Percentiles rank a stretch among this genome's conserved stretches.
Evolutionary conservation across 2,797 vertebrate species (phyloP).

Genomic region (Diplodus sargus): DNA sequence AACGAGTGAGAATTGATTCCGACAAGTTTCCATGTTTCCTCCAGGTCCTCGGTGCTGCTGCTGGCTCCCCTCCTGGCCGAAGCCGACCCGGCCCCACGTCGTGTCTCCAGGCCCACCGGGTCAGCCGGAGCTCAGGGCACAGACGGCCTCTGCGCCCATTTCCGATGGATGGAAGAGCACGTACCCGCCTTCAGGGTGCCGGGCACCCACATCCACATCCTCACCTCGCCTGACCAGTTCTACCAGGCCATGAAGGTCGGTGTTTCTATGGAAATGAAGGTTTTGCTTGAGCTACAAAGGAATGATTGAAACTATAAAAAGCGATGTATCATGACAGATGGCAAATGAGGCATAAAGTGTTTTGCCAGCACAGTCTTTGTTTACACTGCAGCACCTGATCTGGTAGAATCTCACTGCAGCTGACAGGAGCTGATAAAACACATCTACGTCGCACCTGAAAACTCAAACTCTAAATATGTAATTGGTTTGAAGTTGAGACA

Average conservation of each 20-base stretch:
- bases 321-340: neutral
- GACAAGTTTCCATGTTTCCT: neutral
- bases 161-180: constrained; percentile 94
- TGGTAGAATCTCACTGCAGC: neutral
- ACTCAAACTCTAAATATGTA: too few relatives aligned
- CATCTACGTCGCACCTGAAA: too few relatives aligned
- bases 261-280: neutral
- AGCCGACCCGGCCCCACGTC: constrained; percentile 78
- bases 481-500: neutral
- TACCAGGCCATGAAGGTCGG: constrained; percentile 95
- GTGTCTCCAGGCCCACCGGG: constrained; percentile 72
- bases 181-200: constrained; percentile 93
- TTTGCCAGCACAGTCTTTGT: constrained; percentile 14
- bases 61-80: constrained; percentile 92
- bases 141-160: constrained; percentile 83
- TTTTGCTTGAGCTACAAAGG: neutral
- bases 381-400: neutral
- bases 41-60: constrained; percentile 92
- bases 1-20: too few relatives aligned
- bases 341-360: neutral
- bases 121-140: constrained; percentile 84
- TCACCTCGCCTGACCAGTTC: constrained; percentile 92
- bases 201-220: constrained; percentile 88
- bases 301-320: neutral
- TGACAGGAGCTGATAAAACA: neutral